Evolutionary conservation across 2,888 invertebrate species (phyloP), one percentile per base, ranked within the genome.

Genomic region (Limnephilus auricula): DNA sequence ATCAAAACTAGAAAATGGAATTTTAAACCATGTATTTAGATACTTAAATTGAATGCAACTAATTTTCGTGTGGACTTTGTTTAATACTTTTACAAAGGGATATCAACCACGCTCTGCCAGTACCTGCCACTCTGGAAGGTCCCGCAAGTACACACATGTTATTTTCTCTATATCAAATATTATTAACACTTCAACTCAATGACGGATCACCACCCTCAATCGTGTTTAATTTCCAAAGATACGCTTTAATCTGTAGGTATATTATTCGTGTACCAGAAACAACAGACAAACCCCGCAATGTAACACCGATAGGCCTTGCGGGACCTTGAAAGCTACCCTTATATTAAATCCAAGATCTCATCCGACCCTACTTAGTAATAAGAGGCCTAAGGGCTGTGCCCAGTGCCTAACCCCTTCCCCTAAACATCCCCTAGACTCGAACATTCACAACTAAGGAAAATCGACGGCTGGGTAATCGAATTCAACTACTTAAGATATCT

Each of bases 301-400:
- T 65, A 65, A 65, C 65, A 65, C 34, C 82, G 82, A 82, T 82
- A 82, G 25, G 82, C 3, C 34, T 82, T 15, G 25, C 31, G 82
- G 34, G 82, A 82, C 82, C 25, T 82, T 34, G 82, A 34, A 37
- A 82, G 5, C 34, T 34, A 37, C 82, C 34, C 82, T 32, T 32
- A 82, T 34, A 32, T 34, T 82, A 82, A 82, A 82, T 32, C 82
- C 82, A 34, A 82, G 82, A 82, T 82, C 34, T 82, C 82, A 82
- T 37, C 82, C 32, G 34, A 82, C 82, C 82, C 82, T 82, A 82
- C 82, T 82, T 82, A 82, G 82, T 37, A 37, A 32, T 18, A 6
- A 37, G 82, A 82, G 82, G 82, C 65, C 65, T 65, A 25, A 65
- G 65, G 25, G n/a, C 25, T 65, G 65, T 65, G 82, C 25, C 32